Evolutionary conservation across 2,113 vertebrate genomes (phyloP).

Genomic region (Ahaetulla prasina): DNA sequence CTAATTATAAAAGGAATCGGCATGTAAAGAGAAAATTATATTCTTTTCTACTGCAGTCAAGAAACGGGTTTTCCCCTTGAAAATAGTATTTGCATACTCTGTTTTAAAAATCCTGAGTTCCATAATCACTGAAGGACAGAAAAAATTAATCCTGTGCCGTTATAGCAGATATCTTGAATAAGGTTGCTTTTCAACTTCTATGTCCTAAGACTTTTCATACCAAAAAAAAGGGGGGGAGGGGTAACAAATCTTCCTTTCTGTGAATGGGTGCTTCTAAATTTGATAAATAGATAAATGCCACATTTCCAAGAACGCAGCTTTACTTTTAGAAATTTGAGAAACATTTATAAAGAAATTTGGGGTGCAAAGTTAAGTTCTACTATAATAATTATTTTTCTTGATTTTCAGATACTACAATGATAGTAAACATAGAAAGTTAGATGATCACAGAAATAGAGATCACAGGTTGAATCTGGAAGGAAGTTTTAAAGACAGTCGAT

Average conservation of each 20-base stretch:
- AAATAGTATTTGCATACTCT: not conserved
- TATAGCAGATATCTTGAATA: not conserved
- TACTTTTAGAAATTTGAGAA: not conserved
- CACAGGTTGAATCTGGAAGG: slow-evolving; percentile 79
- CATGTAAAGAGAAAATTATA: not conserved
- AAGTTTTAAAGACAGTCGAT: slow-evolving; percentile 78
- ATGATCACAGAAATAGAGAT: slow-evolving; percentile 88
- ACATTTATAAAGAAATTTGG: not conserved
- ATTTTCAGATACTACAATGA: slow-evolving; percentile 85
- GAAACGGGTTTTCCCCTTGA: not conserved
- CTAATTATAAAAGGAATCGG: not conserved
- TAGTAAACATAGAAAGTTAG: slow-evolving; percentile 89
- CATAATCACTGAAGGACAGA: not conserved
- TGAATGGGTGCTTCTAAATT: not conserved
- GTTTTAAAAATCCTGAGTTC: not conserved
- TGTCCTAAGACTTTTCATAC: not conserved
- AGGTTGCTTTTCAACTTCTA: not conserved
- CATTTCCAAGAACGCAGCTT: not conserved
- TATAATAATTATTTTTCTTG: slow-evolving; percentile 32
- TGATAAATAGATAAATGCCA: not conserved
- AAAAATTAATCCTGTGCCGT: not conserved
- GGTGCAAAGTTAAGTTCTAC: slow-evolving; percentile 14
- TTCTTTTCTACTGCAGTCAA: not conserved
- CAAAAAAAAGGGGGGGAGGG: too few relatives aligned
- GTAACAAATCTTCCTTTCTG: not conserved